Evolutionary conservation across 2,797 vertebrate genomes (phyloP), one percentile per base, ranked within the genome.

Genomic region (Anableps anableps): DNA sequence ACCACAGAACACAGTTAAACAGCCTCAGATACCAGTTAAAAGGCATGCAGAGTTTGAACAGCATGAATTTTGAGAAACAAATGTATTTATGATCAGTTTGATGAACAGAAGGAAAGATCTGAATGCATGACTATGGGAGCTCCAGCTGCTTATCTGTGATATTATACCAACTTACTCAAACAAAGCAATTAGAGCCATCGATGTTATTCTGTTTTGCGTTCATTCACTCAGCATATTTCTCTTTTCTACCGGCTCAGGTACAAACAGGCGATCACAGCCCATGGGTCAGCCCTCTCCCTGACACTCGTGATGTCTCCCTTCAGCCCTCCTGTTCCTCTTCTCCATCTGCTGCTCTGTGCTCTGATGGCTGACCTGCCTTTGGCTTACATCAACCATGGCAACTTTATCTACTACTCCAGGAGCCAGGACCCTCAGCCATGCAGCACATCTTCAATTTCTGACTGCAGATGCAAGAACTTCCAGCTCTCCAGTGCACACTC

Each of bases 401-500:
- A 88, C 86, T 88, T 93, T 10, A 89, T 80, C 79, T 90, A 91
- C 88, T 94, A 90, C 89, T 92, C 93, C 62, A 94, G 93, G 86
- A 85, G 55, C 83, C 90, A 92, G 73, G 88, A 92, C 26, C 91
- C 91, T 0, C 88, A 83, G 0, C 90, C 93, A 70, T 95, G 94
- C 90, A 92, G 86, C 74, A 26, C 83, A 9, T 74, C 86, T 0
- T 86, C 92, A 0, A 87, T 94, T 0, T 73, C 89, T 0, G 91
- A 91, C 81, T 93, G 91, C 87, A 77, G 85, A 38, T 94, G 92
- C 72, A 93, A 91, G 68, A 91, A 92, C 80, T 88, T 93, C 64
- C 88, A 85, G 76, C 88, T 89, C 0, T 84, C 91, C 64, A 51
- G 76, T 26, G 82, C 86, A 81, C 85, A 92, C 75, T 80, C 87